Percentiles rank a stretch among this genome's conserved stretches.
Evolutionary conservation across 2,888 invertebrate species (phyloP).

Genomic region (Tanypteryx hageni): DNA sequence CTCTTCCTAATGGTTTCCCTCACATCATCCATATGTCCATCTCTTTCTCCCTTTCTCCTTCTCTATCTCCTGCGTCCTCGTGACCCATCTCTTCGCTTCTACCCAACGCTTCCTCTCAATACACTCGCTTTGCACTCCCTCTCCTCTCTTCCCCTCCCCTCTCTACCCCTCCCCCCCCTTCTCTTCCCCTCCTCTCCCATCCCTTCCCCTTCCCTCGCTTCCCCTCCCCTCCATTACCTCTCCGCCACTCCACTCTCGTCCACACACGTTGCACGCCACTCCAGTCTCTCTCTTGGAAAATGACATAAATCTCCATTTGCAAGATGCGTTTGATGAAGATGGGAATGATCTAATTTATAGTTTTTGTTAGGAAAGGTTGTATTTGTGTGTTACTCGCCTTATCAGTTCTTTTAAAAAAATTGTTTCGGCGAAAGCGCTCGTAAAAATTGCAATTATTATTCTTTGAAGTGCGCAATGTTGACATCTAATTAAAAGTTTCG

Average conservation of each 20-base stretch:
- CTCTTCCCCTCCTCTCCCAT: too few species aligned
- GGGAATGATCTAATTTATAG: slow-evolving; percentile 36
- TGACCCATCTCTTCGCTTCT: not conserved
- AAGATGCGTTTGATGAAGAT: not conserved
- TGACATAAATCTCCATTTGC: slow-evolving; percentile 54
- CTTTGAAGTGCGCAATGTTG: too few species aligned
- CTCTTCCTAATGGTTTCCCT: slow-evolving; percentile 58
- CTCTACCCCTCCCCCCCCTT: not conserved
- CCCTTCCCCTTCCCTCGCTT: not conserved
- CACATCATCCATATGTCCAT: slow-evolving; percentile 46
- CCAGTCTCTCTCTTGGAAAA: slow-evolving; percentile 37
- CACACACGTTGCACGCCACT: slow-evolving; percentile 42
- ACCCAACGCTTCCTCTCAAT: too few species aligned
- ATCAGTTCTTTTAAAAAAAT: too few species aligned
- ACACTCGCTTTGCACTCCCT: not conserved
- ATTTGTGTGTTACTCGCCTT: not conserved
- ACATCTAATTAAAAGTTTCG: too few species aligned
- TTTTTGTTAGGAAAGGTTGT: slow-evolving; percentile 14
- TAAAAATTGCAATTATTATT: too few species aligned
- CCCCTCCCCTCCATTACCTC: not conserved
- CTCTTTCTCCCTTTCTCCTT: not conserved
- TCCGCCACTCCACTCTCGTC: not conserved
- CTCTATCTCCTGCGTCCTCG: not conserved
- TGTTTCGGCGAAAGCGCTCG: too few species aligned
- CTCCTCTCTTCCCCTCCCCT: not conserved